phyloP scores from a whole-genome alignment of 2,113 vertebrate genomes.

The Camelus dromedarius region DNA sequence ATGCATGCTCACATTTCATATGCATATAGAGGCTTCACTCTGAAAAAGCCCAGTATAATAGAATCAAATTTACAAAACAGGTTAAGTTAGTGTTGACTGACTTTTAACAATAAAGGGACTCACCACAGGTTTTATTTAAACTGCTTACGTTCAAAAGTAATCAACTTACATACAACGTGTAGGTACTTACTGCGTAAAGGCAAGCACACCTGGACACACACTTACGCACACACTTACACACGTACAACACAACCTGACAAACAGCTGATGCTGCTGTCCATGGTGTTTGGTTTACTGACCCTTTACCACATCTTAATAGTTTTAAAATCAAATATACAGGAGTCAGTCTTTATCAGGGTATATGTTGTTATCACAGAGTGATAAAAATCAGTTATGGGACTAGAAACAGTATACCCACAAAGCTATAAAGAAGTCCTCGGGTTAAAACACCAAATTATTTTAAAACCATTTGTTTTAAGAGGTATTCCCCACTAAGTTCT shows the following conservation, averaged over 20 bases:
- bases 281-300: constrained; percentile 33
- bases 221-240: background rate
- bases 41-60: constrained; percentile 38
- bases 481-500: background rate
- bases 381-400: background rate
- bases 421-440: background rate
- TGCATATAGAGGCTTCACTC: constrained; percentile 46
- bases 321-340: constrained; percentile 23
- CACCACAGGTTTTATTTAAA: constrained; percentile 45
- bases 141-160: constrained; percentile 37
- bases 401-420: background rate
- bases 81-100: constrained; percentile 40
- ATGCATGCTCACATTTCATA: constrained; percentile 24
- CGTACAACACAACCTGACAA: background rate
- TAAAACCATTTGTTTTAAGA: background rate
- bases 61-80: constrained; percentile 53
- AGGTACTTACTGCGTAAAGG: constrained; percentile 53
- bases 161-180: constrained; percentile 32
- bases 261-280: constrained; percentile 23
- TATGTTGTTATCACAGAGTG: background rate
- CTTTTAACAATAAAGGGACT: constrained; percentile 45
- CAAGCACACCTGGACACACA: background rate
- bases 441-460: constrained; percentile 36
- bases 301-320: constrained; percentile 15
- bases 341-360: background rate